Base-by-base conservation (phyloP, 2,797 vertebrate genomes). In the Diplodus puntazzo region DNA sequence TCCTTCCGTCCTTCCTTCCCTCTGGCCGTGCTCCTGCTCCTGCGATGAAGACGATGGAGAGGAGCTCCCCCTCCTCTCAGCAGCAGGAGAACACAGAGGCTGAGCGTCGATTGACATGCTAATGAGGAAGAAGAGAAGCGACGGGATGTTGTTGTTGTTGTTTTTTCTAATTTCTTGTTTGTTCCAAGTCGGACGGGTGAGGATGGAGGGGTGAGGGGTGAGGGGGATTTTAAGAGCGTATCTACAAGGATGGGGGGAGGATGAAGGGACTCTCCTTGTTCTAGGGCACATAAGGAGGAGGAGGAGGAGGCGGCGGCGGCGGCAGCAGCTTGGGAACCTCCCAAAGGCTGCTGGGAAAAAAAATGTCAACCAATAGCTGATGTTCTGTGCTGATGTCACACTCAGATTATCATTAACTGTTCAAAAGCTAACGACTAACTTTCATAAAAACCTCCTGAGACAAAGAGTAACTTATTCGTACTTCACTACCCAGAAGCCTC, bases 121-220 rank as follows among this genome's bases (percentile, higher is more conserved):
- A 98, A 98, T 98, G 94, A 97, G 95, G 92, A 93, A 93, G 94
- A 95, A 92, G 95, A 95, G 95, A 95, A 94, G 93, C 90, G 94
- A 94, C 90, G 93, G 93, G 96, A 96, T 63, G 63, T 13, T 96
- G 96, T 88, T 90, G 84, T 91, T 93, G 88, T 89, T 81, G 83
- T 89, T 87, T 79, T 87, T 87, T 87, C 78, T 78, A 83, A 85
- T 78, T 75, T 87, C 67, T 79, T 80, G 71, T 86, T 86, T 84
- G 71, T 70, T 80, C 59, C 16, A 12, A 69, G 52, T 71, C 42
- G 3, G 21, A 12, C 4, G 69, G 49, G 54, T 18, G 48, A 3
- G 45, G 43, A 14, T 2, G 0, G 34, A 18, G n/a, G 39, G 64
- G 48, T 42, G 30, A 3, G 10, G 45, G 34, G 42, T 45, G 18